These are phyloP conservation scores for Euspilapteryx auroguttella DNA, from an alignment of 2,888 invertebrate genomes.

Conservation along the genomic window DNA sequence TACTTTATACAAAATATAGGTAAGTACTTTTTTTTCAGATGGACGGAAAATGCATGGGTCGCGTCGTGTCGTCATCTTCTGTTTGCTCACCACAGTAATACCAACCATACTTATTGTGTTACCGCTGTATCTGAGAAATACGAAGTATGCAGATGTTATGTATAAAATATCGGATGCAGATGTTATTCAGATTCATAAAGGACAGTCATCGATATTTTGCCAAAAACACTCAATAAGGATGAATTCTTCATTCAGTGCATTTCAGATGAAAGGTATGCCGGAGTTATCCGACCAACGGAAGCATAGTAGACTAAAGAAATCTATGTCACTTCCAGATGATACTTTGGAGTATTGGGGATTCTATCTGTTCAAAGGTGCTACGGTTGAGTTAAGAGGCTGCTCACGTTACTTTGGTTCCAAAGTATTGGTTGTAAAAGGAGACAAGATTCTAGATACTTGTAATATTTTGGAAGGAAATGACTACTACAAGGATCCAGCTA, in stretches of 20 bases:
- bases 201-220: conserved; percentile 82
- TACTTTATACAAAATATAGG: no score
- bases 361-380: conserved; percentile 77
- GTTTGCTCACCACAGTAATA: conserved; percentile 72
- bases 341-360: conserved; percentile 90
- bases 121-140: conserved; percentile 77
- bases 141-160: conserved; percentile 74
- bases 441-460: conserved; percentile 75
- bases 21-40: conserved; percentile 62
- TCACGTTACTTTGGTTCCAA: conserved; percentile 79
- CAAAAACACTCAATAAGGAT: conserved; percentile 75
- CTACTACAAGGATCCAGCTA: conserved; percentile 64
- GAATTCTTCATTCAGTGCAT: conserved; percentile 73
- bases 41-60: conserved; percentile 77
- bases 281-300: conserved; percentile 70
- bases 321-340: conserved; percentile 81
- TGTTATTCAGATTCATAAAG: conserved; percentile 79
- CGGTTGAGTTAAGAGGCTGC: conserved; percentile 76
- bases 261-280: conserved; percentile 71
- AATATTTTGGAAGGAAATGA: conserved; percentile 73
- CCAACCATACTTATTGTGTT: conserved; percentile 75
- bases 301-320: conserved; percentile 77
- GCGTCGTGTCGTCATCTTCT: conserved; percentile 76
- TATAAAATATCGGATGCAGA: conserved; percentile 84
- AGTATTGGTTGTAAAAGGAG: conserved; percentile 80